Evolutionary conservation across 35 echinoderm and acorn worm species (phyloP).

Genomic region (Eucidaris tribuloides): DNA sequence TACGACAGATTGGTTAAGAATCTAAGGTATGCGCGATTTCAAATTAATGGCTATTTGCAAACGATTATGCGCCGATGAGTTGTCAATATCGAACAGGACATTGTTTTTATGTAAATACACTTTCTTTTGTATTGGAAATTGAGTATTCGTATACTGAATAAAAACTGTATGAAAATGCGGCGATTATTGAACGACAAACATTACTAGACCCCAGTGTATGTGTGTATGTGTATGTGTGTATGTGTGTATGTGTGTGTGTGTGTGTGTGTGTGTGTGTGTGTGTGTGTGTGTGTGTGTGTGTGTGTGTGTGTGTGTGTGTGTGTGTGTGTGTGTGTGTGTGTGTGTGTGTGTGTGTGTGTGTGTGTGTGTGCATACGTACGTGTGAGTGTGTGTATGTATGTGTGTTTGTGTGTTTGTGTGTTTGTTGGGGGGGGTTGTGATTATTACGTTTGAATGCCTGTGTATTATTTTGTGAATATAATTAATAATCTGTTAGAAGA

Average conservation of each 20-base stretch:
- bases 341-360: background rate
- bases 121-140: background rate
- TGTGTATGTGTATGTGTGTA: background rate
- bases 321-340: background rate
- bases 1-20: too few species aligned
- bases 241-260: background rate
- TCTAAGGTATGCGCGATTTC: too few species aligned
- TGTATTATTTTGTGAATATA: background rate
- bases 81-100: too few species aligned
- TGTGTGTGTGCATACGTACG: background rate
- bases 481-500: background rate
- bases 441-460: background rate
- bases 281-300: background rate
- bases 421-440: background rate
- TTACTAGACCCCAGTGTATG: background rate
- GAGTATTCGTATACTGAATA: background rate
- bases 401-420: too few species aligned
- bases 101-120: background rate
- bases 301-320: background rate
- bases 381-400: too few species aligned
- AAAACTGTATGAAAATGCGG: background rate
- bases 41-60: too few species aligned
- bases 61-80: too few species aligned
- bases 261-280: background rate
- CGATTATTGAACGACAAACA: background rate